Percentiles rank a stretch among this genome's conserved stretches.
These are phyloP conservation scores for Pluvianellus socialis DNA, from an alignment of 2,113 vertebrate species.

Conservation along the genomic window DNA sequence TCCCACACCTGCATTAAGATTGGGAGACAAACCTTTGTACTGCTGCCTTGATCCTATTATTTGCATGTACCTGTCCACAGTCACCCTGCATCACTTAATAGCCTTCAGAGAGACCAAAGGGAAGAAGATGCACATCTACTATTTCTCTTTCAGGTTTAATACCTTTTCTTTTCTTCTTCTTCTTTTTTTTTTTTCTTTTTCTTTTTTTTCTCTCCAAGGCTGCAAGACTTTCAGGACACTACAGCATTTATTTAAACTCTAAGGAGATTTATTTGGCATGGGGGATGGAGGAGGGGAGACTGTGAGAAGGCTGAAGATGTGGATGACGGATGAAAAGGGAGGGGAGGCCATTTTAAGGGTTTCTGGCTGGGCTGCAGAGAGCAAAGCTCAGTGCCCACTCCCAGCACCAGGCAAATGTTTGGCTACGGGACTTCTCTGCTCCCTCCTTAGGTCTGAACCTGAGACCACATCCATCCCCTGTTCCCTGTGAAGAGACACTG, in stretches of 20 bases:
- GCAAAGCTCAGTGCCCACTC: not conserved
- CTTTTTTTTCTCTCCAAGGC: not conserved
- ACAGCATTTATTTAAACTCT: slow-evolving; percentile 12
- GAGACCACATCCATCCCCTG: not conserved
- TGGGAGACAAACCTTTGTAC: slow-evolving; percentile 70
- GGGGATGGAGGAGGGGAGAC: not conserved
- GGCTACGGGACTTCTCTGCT: not conserved
- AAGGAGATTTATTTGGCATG: slow-evolving; percentile 26
- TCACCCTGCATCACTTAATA: slow-evolving; percentile 69
- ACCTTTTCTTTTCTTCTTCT: not conserved
- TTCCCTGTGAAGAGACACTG: not conserved
- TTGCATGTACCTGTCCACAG: slow-evolving; percentile 77
- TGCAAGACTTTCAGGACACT: slow-evolving; percentile 15
- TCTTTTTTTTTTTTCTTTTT: accelerated
- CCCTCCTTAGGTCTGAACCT: not conserved
- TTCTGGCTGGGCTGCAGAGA: not conserved
- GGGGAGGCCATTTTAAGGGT: not conserved
- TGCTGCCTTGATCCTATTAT: slow-evolving; percentile 77
- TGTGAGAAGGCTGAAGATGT: not conserved
- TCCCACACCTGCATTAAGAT: slow-evolving; percentile 91
- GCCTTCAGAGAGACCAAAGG: slow-evolving; percentile 68
- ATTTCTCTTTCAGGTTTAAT: slow-evolving; percentile 64
- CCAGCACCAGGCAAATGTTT: not conserved
- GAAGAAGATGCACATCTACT: slow-evolving; percentile 67
- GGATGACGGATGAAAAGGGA: not conserved